These are phyloP conservation scores for roundworm (Caenorhabditis elegans) DNA, from an alignment of 1,140 invertebrate genomes.

Conservation along the genomic window DNA sequence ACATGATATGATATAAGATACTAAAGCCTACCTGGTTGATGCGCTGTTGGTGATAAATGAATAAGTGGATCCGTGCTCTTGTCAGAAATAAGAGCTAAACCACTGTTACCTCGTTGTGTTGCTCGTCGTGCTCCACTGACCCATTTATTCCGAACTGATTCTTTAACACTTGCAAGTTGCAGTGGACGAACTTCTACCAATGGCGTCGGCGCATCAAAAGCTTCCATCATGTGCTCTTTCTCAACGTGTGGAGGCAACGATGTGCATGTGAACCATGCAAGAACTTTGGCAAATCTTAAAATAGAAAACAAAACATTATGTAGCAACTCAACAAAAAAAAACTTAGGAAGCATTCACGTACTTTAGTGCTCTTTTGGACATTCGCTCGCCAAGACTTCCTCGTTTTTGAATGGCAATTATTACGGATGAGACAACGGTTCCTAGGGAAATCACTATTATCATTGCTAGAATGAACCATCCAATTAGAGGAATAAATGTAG, in stretches of 20 bases:
- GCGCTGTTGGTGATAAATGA: slow-evolving; percentile 28
- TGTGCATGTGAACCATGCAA: slow-evolving; percentile 58
- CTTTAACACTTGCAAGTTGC: slow-evolving; percentile 18
- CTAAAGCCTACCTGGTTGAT: not conserved
- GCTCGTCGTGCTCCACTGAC: slow-evolving; percentile 21
- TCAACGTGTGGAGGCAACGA: slow-evolving; percentile 58
- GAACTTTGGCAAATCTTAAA: slow-evolving; percentile 48
- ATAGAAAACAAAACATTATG: not conserved
- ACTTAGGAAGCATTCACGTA: not conserved
- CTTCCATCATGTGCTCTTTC: slow-evolving; percentile 53
- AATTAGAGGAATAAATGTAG: slow-evolving; percentile 59
- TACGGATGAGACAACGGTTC: slow-evolving; percentile 61
- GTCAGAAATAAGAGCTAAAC: slow-evolving; percentile 52
- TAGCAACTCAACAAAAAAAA: not conserved
- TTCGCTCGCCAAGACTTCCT: slow-evolving; percentile 59
- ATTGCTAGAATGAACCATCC: slow-evolving; percentile 65
- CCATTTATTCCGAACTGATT: slow-evolving; percentile 11
- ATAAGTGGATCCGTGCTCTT: slow-evolving; percentile 60
- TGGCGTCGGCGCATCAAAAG: slow-evolving; percentile 37
- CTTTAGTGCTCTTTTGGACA: slow-evolving; percentile 52
- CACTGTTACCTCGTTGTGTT: slow-evolving; percentile 36
- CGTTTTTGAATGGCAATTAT: slow-evolving; percentile 64
- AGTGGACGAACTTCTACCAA: slow-evolving; percentile 33
- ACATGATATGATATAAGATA: too few relatives aligned
- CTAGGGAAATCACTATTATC: slow-evolving; percentile 62